Evolutionary conservation across 2,797 vertebrate species (phyloP), one percentile per base, ranked within the genome.

Genomic region (Echeneis naucrates): DNA sequence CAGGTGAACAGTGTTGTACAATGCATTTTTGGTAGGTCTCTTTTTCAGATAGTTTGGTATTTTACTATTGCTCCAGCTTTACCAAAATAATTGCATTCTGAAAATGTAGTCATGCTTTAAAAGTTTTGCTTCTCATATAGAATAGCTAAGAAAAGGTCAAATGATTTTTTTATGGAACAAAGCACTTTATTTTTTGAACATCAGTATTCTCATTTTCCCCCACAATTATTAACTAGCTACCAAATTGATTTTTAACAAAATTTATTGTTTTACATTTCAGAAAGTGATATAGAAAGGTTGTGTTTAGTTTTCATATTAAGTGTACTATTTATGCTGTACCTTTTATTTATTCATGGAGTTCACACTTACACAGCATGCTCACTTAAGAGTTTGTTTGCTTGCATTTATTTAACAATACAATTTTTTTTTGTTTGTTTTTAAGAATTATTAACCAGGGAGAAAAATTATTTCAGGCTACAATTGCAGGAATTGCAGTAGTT

Each of bases 121-220:
- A 57, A 32, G 19, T 48, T 86, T 61, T 62, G 23, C 68, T 81
- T 91, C 24, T 70, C 54, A 78, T 80, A 55, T 82, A 83, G 67
- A 80, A 27, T 80, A 88, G 67, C 40, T 69, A 71, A 69, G 16
- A 81, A 69, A 50, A 78, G 47, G 68, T 90, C 68, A 64, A 80
- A 78, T 86, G 30, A 64, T 87, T n/a, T n/a, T 87, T 77, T 80
- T 33, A 88, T 88, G 74, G 72, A 91, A 88, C 76, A 85, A 93
- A 92, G 95, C 94, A 95, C 95, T 95, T 95, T 95, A 95, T 92
- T 54, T 86, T 84, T 87, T 74, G 78, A 90, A 84, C 70, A 88
- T 86, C 93, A 94, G 90, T 94, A 94, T 94, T 95, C 82, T 70
- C 37, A 33, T 73, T 81, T 79, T 59, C 5, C 47, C 77, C 72